Percentiles rank a stretch among this genome's conserved stretches.
Conservation (phyloP, 92 coral and sea anemone genomes). For the Heteractis magnifica region DNA sequence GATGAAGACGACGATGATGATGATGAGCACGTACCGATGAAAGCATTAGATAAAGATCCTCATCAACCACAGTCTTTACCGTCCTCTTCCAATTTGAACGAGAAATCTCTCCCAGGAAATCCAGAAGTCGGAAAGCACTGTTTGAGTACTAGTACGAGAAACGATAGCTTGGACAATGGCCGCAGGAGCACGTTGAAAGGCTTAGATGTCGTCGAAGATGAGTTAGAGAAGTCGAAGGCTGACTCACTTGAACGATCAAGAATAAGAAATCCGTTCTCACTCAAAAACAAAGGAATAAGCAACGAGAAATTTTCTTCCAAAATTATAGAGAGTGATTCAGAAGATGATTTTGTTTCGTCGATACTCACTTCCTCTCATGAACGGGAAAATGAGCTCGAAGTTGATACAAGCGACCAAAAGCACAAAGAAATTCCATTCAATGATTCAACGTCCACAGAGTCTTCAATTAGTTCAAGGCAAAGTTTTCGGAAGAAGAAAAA, state of each 20-base stretch:
- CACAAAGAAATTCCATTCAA: background rate
- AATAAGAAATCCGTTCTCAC: slow-evolving; percentile 15
- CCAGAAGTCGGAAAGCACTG: background rate
- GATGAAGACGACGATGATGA: background rate
- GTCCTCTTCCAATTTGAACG: background rate
- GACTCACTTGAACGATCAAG: background rate
- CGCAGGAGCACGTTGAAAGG: background rate
- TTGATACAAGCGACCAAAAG: background rate
- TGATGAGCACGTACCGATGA: background rate
- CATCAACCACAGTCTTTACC: background rate
- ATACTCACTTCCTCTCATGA: slow-evolving; percentile 7
- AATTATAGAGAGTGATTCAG: slow-evolving; percentile 17
- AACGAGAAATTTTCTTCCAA: background rate
- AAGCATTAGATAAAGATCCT: background rate
- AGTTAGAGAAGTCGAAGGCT: background rate
- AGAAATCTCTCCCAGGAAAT: background rate
- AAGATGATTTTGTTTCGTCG: slow-evolving; percentile 23
- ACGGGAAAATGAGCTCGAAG: background rate
- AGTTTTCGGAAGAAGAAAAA: background rate
- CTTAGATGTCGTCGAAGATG: background rate
- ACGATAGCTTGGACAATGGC: background rate
- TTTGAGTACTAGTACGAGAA: background rate
- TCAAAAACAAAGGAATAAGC: background rate
- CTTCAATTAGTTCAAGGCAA: background rate
- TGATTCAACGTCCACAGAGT: background rate